These are phyloP conservation scores for Drosophila merina DNA, from an alignment of 2,888 invertebrate species.

Conservation along the genomic window DNA sequence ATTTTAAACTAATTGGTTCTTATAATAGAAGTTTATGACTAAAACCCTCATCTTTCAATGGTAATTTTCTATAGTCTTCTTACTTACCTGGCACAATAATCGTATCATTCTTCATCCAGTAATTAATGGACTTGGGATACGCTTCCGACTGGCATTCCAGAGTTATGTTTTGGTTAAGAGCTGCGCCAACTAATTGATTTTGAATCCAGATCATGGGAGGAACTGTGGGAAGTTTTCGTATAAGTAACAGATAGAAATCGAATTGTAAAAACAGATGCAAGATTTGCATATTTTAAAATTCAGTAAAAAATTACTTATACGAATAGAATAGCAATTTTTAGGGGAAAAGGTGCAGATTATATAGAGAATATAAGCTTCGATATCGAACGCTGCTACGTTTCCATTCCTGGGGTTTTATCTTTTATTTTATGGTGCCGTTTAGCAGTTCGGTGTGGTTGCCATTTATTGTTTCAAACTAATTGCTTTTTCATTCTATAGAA, in stretches of 20 bases:
- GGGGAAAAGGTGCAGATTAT: slow-evolving; percentile 28
- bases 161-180: slow-evolving; percentile 87
- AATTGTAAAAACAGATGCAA: slow-evolving; percentile 9
- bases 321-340: background rate
- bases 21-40: background rate
- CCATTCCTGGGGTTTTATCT: slow-evolving; percentile 43
- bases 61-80: background rate
- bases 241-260: background rate
- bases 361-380: slow-evolving; percentile 32
- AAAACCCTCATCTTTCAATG: no score
- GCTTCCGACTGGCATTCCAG: slow-evolving; percentile 90
- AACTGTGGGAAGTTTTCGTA: slow-evolving; percentile 84
- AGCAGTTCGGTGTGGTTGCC: slow-evolving; percentile 54
- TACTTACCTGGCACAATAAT: slow-evolving; percentile 87
- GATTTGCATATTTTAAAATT: background rate
- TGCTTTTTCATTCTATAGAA: slow-evolving; percentile 69
- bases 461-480: slow-evolving; percentile 63
- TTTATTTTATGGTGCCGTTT: slow-evolving; percentile 32
- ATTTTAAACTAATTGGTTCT: slow-evolving; percentile 51
- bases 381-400: no score
- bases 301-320: background rate
- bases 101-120: slow-evolving; percentile 88
- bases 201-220: slow-evolving; percentile 90
- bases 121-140: slow-evolving; percentile 89
- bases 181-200: slow-evolving; percentile 89